phyloP scores from a whole-genome alignment of 2,797 vertebrate species.

The Anabas testudineus region DNA sequence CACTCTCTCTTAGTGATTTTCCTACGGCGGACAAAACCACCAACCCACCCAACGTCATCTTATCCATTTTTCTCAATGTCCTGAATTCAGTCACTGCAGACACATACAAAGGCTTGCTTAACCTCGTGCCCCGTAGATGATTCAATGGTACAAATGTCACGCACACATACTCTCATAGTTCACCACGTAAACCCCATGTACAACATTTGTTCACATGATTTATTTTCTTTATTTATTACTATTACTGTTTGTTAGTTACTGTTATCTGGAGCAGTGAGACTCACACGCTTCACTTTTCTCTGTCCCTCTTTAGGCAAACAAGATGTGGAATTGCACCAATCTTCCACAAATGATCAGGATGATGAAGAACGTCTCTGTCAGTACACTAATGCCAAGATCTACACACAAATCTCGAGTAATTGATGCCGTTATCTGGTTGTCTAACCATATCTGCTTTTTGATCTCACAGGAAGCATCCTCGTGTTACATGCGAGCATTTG shows the following conservation, averaged over 20 bases:
- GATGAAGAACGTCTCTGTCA: conserved; percentile 74
- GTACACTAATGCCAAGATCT: conserved; percentile 38
- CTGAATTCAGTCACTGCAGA: conserved; percentile 8
- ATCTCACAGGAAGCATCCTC: conserved; percentile 50
- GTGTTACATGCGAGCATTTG: conserved; percentile 74
- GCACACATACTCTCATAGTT: not conserved
- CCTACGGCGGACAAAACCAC: not conserved
- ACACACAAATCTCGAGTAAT: not conserved
- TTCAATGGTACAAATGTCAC: conserved; percentile 40
- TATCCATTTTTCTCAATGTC: conserved; percentile 9
- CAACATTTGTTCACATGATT: not conserved
- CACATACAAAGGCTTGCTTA: not conserved
- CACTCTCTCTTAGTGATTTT: conserved; percentile 26
- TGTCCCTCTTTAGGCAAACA: conserved; percentile 43
- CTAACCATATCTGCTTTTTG: conserved; percentile 4
- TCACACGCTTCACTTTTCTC: not conserved
- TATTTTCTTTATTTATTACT: not conserved
- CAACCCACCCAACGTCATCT: not conserved
- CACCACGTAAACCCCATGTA: not conserved
- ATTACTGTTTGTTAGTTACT: too few species aligned
- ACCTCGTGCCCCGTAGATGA: not conserved
- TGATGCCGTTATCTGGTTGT: not conserved
- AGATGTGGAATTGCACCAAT: conserved; percentile 63
- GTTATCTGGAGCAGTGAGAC: not conserved
- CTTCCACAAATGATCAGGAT: conserved; percentile 64